Conservation (phyloP, 2,888 invertebrate genomes). For the Drosophila robusta region DNA sequence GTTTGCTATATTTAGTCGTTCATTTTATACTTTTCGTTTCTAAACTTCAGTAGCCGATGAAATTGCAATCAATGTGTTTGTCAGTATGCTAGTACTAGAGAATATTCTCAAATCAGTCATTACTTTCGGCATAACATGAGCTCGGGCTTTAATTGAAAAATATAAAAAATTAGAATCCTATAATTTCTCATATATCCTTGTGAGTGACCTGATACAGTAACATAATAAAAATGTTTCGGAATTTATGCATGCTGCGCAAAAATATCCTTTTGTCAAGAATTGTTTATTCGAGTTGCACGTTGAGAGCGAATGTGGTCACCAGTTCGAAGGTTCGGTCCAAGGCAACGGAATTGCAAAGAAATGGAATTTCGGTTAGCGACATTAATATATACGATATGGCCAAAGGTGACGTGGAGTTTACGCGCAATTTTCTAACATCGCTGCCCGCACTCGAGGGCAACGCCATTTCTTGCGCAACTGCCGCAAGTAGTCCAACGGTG, state of each 20-base stretch:
- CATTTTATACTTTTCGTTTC: no score
- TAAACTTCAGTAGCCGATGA: slow-evolving; percentile 35
- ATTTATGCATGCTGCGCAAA: slow-evolving; percentile 44
- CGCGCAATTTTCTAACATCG: slow-evolving; percentile 56
- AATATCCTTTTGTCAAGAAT: slow-evolving; percentile 28
- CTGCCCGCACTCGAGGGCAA: slow-evolving; percentile 12
- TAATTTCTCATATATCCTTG: slow-evolving; percentile 1
- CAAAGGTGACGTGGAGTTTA: slow-evolving; percentile 52
- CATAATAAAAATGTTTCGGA: slow-evolving; percentile 53
- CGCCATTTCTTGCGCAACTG: background rate
- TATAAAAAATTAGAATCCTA: slow-evolving; percentile 16
- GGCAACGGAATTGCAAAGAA: background rate
- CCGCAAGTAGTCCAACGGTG: background rate
- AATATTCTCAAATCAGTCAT: slow-evolving; percentile 6
- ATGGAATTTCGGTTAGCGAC: slow-evolving; percentile 38
- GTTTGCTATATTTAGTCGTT: no score
- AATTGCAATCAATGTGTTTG: background rate
- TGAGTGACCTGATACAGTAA: background rate
- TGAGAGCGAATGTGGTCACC: slow-evolving; percentile 20
- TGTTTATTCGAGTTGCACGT: slow-evolving; percentile 19
- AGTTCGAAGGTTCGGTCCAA: background rate
- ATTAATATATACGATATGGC: slow-evolving; percentile 59
- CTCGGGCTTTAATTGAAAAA: slow-evolving; percentile 23
- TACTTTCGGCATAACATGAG: slow-evolving; percentile 42
- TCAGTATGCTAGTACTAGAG: background rate